Evolutionary conservation across 2,113 vertebrate species (phyloP), one percentile per base, ranked within the genome.

Genomic region (Emydura subglobosa): DNA sequence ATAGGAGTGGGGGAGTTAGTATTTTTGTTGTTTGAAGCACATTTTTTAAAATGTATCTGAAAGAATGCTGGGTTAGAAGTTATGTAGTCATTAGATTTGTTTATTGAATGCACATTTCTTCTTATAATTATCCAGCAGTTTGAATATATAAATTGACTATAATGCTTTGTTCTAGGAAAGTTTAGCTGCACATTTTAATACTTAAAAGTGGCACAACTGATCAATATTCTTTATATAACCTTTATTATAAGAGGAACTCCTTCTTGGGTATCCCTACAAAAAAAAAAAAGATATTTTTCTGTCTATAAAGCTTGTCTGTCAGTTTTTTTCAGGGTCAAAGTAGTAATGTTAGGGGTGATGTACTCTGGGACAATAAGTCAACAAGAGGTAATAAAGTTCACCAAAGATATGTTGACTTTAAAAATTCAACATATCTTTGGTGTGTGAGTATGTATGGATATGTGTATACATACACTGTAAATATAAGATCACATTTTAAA

Each of bases 301-400:
- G 47, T 95, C 39, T 44, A 94, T 83, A 96, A 93, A 96, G 61
- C 85, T 72, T 53, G 42, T 83, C 83, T 97, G 78, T 57, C 44
- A 86, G 55, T 95, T 98, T 97, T 93, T 87, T 72, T 51, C 78
- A 92, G 94, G 87, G 86, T 90, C 93, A 87, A 90, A 96, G 24
- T 85, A 86, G 78, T 95, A 53, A 94, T 82, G 90, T 96, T 97
- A 74, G 83, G 94, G 86, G 68, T 94, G 19, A 39, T 92, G 72
- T 93, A 44, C 78, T 97, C 85, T 82, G 93, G 82, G 94, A 89
- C 87, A 95, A 21, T 53, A 91, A 94, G 47, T 94, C 74, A 91
- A 86, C 83, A 85, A 87, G 93, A 31, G 86, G 72, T 55, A 88
- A 68, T 96, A 94, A 68, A 74, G 59, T 82, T 82, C 74, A 91